A percentile compares a stretch with the other conserved stretches of the same genome.
phyloP scores from a whole-genome alignment of 2,888 invertebrate genomes.

The Agrotis puta region DNA sequence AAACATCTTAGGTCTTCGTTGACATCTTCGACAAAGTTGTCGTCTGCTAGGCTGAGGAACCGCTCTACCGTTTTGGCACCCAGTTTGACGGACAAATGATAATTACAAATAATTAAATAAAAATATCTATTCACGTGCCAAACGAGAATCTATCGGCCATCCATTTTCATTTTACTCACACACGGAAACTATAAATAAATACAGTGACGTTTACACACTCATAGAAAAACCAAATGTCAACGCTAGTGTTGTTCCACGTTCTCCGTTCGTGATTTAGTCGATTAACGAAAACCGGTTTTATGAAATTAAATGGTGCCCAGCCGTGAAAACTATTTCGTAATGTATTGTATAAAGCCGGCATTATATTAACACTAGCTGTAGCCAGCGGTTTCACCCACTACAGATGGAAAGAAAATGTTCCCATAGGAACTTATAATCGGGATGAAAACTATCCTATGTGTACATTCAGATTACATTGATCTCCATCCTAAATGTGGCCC shows the following conservation, averaged over 20 bases:
- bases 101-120: conserved; percentile 76
- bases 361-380: too few relatives aligned
- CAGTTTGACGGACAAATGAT: conserved; percentile 85
- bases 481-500: too few relatives aligned
- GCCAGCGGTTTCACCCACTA: too few relatives aligned
- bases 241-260: conserved; percentile 48
- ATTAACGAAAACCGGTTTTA: conserved; percentile 47
- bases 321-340: too few relatives aligned
- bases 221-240: conserved; percentile 51
- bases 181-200: conserved; percentile 60
- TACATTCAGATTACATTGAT: too few relatives aligned
- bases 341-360: not conserved
- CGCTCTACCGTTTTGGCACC: conserved; percentile 90
- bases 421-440: too few relatives aligned
- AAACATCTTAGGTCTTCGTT: conserved; percentile 89
- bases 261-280: conserved; percentile 40
- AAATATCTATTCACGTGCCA: conserved; percentile 83
- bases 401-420: too few relatives aligned
- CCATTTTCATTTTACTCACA: conserved; percentile 79
- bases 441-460: too few relatives aligned
- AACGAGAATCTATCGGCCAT: conserved; percentile 81
- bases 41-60: conserved; percentile 87
- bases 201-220: conserved; percentile 52
- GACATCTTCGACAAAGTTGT: conserved; percentile 88
- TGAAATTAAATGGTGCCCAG: not conserved